phyloP scores from a whole-genome alignment of 2,888 invertebrate species.

The Chirona hameri region DNA sequence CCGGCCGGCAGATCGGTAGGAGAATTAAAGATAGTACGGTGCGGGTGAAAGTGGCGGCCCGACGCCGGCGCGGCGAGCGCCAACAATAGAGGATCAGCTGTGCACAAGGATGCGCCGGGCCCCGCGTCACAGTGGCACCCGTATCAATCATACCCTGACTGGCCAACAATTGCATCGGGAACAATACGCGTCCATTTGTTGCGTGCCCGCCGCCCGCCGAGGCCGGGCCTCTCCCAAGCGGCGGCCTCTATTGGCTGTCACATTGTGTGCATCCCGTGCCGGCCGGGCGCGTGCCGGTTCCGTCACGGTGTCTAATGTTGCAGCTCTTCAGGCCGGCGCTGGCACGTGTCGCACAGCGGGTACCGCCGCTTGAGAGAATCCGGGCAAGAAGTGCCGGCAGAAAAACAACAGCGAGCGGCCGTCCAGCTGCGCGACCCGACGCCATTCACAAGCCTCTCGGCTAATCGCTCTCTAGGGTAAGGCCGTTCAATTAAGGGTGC shows the following conservation, averaged over 20 bases:
- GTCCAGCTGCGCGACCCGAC: neutral
- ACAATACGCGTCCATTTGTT: neutral
- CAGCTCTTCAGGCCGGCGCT: neutral
- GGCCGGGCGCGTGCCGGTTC: neutral
- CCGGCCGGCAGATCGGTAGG: neutral
- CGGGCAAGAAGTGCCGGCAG: neutral
- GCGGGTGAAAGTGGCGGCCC: neutral
- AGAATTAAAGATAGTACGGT: slow-evolving; percentile 1
- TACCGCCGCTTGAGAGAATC: neutral
- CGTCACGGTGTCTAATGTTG: neutral
- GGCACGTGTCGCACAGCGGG: neutral
- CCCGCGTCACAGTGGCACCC: neutral
- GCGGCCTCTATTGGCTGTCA: neutral
- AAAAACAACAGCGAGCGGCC: neutral
- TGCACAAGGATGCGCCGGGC: neutral
- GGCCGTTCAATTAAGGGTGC: neutral
- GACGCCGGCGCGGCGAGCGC: neutral
- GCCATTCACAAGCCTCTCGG: neutral
- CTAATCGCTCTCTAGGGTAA: neutral
- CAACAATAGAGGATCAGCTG: neutral
- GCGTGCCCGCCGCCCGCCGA: neutral
- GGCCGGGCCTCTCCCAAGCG: neutral
- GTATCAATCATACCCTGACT: neutral
- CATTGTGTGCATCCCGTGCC: neutral
- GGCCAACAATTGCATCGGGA: neutral